Conservation (phyloP, 1,140 invertebrate genomes). For the Anastatus disparis region DNA sequence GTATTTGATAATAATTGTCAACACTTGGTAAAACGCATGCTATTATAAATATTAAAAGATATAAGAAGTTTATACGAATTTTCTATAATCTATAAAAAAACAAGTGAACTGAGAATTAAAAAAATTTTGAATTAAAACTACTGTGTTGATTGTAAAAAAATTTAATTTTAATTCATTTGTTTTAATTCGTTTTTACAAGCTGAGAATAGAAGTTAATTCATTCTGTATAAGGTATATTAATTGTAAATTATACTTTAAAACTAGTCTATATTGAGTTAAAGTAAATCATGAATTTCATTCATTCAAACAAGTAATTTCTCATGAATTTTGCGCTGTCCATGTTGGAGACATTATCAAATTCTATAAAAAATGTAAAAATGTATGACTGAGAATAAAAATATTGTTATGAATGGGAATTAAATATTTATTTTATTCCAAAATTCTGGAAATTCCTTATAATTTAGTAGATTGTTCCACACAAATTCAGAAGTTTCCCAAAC, state of each 20-base stretch:
- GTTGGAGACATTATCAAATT: slow-evolving; percentile 54
- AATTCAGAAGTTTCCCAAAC: too few species aligned
- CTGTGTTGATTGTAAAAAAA: neutral
- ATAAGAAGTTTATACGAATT: slow-evolving; percentile 31
- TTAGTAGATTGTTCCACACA: too few species aligned
- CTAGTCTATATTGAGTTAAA: slow-evolving; percentile 56
- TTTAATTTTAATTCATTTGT: neutral
- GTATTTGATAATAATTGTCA: slow-evolving; percentile 1
- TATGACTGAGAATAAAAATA: slow-evolving; percentile 61
- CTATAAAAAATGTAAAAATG: slow-evolving; percentile 58
- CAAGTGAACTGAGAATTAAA: neutral
- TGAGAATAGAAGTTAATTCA: slow-evolving; percentile 32
- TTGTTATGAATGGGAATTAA: slow-evolving; percentile 54
- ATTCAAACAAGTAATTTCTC: slow-evolving; percentile 46
- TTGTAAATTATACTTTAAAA: slow-evolving; percentile 56
- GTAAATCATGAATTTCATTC: slow-evolving; percentile 50
- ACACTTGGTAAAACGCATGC: slow-evolving; percentile 13
- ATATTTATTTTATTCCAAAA: too few species aligned
- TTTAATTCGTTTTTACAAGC: slow-evolving; percentile 37
- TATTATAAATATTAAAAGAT: slow-evolving; percentile 4
- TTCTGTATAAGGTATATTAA: slow-evolving; percentile 52
- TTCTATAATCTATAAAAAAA: slow-evolving; percentile 11
- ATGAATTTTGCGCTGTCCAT: slow-evolving; percentile 45
- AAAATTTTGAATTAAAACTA: neutral
- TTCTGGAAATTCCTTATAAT: too few species aligned